Evolutionary conservation across 2,113 vertebrate genomes (phyloP).

Genomic region (Danio rerio): GRCz12tu NC_133182.1:22705501-22706000

Average conservation of each 20-base stretch:
- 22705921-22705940: neutral
- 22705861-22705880: constrained; percentile 17
- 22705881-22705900: neutral
- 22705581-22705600: constrained; percentile 13
- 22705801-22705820: neutral
- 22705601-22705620: constrained; percentile 58
- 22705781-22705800: constrained; percentile 61
- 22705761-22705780: constrained; percentile 50
- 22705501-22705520: neutral
- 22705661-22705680: constrained; percentile 49
- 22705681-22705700: constrained; percentile 70
- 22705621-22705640: neutral
- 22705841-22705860: constrained; percentile 17
- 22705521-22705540: neutral
- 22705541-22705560: constrained; percentile 6
- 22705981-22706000: neutral
- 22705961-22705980: neutral
- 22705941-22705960: neutral
- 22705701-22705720: constrained; percentile 11
- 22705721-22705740: constrained; percentile 27
- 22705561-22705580: neutral
- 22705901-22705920: neutral
- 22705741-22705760: constrained; percentile 58
- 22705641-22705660: neutral
- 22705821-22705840: neutral